Evolutionary conservation across 2,797 vertebrate genomes (phyloP).

Genomic region (Crenichthys baileyi): DNA sequence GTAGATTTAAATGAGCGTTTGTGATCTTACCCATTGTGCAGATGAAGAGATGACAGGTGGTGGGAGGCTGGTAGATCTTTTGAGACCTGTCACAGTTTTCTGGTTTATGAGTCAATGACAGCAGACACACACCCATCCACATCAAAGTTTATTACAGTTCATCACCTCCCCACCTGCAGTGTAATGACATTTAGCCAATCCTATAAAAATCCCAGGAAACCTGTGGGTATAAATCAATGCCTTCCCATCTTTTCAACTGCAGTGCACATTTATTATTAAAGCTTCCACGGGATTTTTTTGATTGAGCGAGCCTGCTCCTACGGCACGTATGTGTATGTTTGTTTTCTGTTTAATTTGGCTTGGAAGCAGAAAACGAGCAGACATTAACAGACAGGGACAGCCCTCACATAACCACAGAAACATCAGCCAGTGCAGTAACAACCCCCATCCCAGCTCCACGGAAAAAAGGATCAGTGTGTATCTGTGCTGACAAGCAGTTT

Average conservation of each 20-base stretch:
- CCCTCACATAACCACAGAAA: conserved; percentile 30
- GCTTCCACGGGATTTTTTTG: conserved; percentile 75
- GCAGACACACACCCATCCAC: conserved; percentile 76
- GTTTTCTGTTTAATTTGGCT: conserved; percentile 44
- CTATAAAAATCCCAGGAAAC: conserved; percentile 84
- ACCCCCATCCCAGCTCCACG: conserved; percentile 51
- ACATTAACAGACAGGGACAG: conserved; percentile 43
- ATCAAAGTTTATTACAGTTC: conserved; percentile 86
- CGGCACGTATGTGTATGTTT: conserved; percentile 57
- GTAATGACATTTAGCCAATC: conserved; percentile 87
- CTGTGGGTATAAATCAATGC: conserved; percentile 84
- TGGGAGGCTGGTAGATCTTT: conserved; percentile 69
- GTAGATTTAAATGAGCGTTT: conserved; percentile 32
- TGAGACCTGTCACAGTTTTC: conserved; percentile 75
- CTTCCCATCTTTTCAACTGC: conserved; percentile 80
- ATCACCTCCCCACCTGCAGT: conserved; percentile 82
- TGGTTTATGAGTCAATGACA: conserved; percentile 78
- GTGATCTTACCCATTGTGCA: conserved; percentile 26
- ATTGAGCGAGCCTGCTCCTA: conserved; percentile 50
- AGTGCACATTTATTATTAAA: conserved; percentile 82
- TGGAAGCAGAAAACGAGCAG: conserved; percentile 56
- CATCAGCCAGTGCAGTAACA: conserved; percentile 47
- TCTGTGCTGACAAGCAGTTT: conserved; percentile 82
- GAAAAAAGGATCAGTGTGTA: conserved; percentile 79
- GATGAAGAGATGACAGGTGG: conserved; percentile 68